These are phyloP conservation scores for Tribolium freemani DNA, from an alignment of 2,888 invertebrate genomes.

Conservation along the genomic window DNA sequence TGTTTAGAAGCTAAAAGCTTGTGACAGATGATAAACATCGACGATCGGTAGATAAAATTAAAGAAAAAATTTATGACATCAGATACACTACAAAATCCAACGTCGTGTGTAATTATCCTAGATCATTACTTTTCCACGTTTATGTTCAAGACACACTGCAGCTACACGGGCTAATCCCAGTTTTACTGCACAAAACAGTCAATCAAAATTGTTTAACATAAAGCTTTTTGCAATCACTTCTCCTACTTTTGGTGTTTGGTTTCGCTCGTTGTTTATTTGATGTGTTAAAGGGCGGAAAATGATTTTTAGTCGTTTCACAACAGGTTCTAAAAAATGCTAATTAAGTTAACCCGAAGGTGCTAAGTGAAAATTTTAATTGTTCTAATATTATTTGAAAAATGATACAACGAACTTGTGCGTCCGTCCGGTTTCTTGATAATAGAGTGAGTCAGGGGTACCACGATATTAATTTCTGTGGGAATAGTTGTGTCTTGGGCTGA, in stretches of 20 bases:
- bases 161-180: no score
- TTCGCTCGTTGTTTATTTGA: no score
- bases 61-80: conserved; percentile 24
- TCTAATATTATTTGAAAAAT: background rate
- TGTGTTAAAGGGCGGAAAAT: no score
- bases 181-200: no score
- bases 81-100: conserved; percentile 5
- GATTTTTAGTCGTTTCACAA: background rate
- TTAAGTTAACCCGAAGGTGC: background rate
- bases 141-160: background rate
- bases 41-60: conserved; percentile 21
- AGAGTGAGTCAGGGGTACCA: background rate
- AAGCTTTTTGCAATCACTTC: no score
- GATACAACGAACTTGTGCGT: background rate
- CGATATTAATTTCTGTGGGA: no score
- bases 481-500: no score
- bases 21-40: conserved; percentile 25
- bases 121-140: conserved; percentile 5
- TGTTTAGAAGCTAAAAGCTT: conserved; percentile 16
- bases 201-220: no score
- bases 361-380: background rate
- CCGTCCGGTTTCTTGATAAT: background rate
- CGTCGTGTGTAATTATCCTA: conserved; percentile 16
- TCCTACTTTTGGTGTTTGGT: no score
- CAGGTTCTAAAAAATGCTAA: background rate